These are phyloP conservation scores for Dendrophyllia cribrosa DNA, from an alignment of 64 coral and sea anemone genomes.

Conservation along the genomic window DNA sequence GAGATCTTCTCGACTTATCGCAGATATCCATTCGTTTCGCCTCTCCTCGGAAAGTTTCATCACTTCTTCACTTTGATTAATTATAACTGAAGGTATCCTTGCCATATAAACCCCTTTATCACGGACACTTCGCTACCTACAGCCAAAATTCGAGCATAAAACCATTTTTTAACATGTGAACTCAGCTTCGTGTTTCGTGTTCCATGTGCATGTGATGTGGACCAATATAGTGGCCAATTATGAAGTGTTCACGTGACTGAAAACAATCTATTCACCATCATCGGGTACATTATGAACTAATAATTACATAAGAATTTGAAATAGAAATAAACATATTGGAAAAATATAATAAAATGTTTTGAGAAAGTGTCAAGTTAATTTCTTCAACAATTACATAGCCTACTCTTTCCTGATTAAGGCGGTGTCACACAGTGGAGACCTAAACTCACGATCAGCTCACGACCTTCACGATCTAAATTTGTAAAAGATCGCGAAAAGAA, in stretches of 20 bases:
- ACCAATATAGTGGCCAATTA: conserved; percentile 14
- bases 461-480: no score
- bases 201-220: conserved; percentile 6
- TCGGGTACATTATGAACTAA: no score
- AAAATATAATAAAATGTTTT: no score
- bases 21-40: conserved; percentile 59
- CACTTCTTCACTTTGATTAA: conserved; percentile 11
- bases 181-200: background rate
- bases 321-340: no score
- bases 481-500: no score
- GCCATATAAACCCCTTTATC: conserved; percentile 30
- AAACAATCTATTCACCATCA: conserved; percentile 45
- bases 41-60: conserved; percentile 4
- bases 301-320: no score
- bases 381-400: no score
- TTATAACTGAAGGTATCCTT: background rate
- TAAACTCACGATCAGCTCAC: no score
- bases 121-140: conserved; percentile 11
- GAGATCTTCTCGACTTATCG: conserved; percentile 56
- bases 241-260: conserved; percentile 56
- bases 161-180: conserved; percentile 7
- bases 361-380: no score
- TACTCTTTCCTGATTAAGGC: no score
- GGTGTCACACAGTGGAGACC: no score
- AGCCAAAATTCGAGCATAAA: conserved; percentile 29